These are phyloP conservation scores for Lordiphosa clarofinis DNA, from an alignment of 1,140 invertebrate species.

Conservation along the genomic window DNA sequence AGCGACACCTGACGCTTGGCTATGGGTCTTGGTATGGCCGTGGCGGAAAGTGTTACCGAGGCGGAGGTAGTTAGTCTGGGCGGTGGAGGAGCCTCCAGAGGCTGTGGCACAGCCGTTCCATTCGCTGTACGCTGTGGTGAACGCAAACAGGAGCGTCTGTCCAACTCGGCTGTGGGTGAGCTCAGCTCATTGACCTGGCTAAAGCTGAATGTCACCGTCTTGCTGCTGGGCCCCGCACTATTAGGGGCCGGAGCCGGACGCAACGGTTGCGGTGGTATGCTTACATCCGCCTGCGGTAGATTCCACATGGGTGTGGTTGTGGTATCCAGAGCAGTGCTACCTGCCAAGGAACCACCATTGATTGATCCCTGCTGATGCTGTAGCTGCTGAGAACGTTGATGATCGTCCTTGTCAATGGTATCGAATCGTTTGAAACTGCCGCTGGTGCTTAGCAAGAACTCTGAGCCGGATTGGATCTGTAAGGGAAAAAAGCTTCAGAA, in stretches of 20 bases:
- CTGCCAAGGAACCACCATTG: slow-evolving; percentile 25
- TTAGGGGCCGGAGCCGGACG: slow-evolving; percentile 78
- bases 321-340: slow-evolving; percentile 52
- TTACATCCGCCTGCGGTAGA: slow-evolving; percentile 58
- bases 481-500: no score
- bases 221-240: slow-evolving; percentile 49
- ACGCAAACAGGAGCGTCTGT: slow-evolving; percentile 37
- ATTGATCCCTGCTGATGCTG: slow-evolving; percentile 26
- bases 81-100: slow-evolving; percentile 76
- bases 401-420: slow-evolving; percentile 81
- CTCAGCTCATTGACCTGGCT: slow-evolving; percentile 48
- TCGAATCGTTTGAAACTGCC: slow-evolving; percentile 87
- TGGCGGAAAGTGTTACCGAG: slow-evolving; percentile 47
- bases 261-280: slow-evolving; percentile 80
- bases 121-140: no score
- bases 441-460: slow-evolving; percentile 83
- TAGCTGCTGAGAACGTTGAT: slow-evolving; percentile 49
- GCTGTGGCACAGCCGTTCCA: slow-evolving; percentile 41
- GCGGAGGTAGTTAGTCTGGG: slow-evolving; percentile 72
- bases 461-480: slow-evolving; percentile 85
- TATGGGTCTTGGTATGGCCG: slow-evolving; percentile 65
- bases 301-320: slow-evolving; percentile 74
- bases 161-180: slow-evolving; percentile 21
- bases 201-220: slow-evolving; percentile 71
- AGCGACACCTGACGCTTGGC: slow-evolving; percentile 65